Evolutionary conservation across 2,113 vertebrate genomes (phyloP), one percentile per base, ranked within the genome.

Genomic region (Scomber japonicus): DNA sequence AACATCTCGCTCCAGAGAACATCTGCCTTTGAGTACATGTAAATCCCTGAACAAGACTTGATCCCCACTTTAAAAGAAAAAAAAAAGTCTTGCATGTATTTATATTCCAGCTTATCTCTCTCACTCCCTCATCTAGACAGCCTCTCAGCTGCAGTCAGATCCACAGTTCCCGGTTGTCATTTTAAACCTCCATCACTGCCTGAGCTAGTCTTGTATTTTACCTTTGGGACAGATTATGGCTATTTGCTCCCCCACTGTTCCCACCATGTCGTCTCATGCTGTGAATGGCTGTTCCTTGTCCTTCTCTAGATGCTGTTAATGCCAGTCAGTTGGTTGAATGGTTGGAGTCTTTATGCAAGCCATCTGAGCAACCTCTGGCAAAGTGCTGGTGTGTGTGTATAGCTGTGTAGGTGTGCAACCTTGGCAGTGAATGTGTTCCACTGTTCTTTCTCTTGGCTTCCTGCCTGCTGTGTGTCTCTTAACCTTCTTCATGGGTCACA

Each of bases 401-500:
- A 51, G n/a, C 55, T n/a, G 44, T 78, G 62, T 70, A 65, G 54
- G 44, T 83, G 62, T 75, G 71, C n/a, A 54, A 70, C 64, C 63
- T 83, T 78, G 45, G 46, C 74, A 87, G 53, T 24, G 49, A 65
- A 24, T 74, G 45, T 78, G 70, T 60, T 65, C 44, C 45, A 64
- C 56, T 14, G 5, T 19, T 80, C 55, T 27, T 27, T 71, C 27
- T 61, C 40, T 35, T 65, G 71, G 19, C 67, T 31, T 66, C 71
- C 68, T 63, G 40, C 62, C 78, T 81, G 64, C 66, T 71, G 84
- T 11, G 49, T 55, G 44, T 77, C 75, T 71, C 55, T 71, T 51
- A 60, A 79, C 82, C 64, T 27, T 87, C 19, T 69, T n/a, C 63
- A 77, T 72, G 81, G 75, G 72, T 79, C 79, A 78, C 66, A 30